Evolutionary conservation across 1,140 invertebrate genomes (phyloP).

Genomic region (Aethina tumida): DNA sequence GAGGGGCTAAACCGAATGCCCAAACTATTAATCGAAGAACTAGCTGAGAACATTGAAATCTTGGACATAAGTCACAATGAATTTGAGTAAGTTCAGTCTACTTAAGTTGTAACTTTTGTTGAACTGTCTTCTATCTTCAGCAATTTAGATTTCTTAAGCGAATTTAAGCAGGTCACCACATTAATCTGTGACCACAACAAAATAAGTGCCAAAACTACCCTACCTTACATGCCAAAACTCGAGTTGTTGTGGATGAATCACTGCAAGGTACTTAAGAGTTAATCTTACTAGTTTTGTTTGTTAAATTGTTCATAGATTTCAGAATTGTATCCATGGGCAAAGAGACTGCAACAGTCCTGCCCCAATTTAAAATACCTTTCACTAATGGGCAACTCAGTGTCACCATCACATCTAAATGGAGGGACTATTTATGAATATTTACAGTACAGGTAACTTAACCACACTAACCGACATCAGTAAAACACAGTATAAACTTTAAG

Average conservation of each 20-base stretch:
- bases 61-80: constrained; percentile 64
- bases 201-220: constrained; percentile 46
- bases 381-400: constrained; percentile 69
- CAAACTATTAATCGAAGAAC: constrained; percentile 44
- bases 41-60: constrained; percentile 42
- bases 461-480: constrained; percentile 3
- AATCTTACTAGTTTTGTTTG: background rate
- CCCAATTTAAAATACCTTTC: constrained; percentile 57
- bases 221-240: constrained; percentile 57
- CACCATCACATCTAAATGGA: constrained; percentile 64
- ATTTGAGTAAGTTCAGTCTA: constrained; percentile 44
- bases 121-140: constrained; percentile 37
- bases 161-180: constrained; percentile 58
- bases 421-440: constrained; percentile 64
- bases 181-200: constrained; percentile 66
- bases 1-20: constrained; percentile 46
- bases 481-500: constrained; percentile 34
- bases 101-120: background rate
- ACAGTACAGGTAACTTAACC: constrained; percentile 57
- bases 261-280: constrained; percentile 41
- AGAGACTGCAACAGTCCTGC: constrained; percentile 51
- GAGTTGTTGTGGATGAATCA: constrained; percentile 69
- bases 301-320: constrained; percentile 36
- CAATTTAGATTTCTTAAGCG: constrained; percentile 54
- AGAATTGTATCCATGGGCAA: constrained; percentile 59